These are phyloP conservation scores for Gallinago media DNA, from an alignment of 2,113 vertebrate genomes.

Conservation along the genomic window DNA sequence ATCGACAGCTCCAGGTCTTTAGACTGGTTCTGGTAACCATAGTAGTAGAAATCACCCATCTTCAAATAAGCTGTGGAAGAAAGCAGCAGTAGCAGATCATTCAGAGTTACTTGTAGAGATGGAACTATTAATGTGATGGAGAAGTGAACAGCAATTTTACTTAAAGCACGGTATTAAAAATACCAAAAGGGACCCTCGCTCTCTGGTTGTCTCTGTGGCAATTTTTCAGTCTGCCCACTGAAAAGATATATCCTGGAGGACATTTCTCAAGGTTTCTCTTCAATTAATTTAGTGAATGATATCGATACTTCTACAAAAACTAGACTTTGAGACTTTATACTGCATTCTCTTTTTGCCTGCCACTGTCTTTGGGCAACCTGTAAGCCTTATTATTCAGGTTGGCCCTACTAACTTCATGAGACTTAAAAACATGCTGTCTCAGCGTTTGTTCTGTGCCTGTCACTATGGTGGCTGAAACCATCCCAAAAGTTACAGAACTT, in stretches of 20 bases:
- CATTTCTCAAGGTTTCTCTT: not conserved
- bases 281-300: not conserved
- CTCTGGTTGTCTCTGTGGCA: not conserved
- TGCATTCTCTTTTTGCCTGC: not conserved
- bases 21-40: constrained; percentile 77
- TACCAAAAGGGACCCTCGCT: not conserved
- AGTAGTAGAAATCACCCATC: constrained; percentile 92
- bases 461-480: not conserved
- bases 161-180: not conserved
- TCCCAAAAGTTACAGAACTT: not conserved
- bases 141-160: not conserved
- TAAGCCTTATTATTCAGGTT: not conserved
- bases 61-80: constrained; percentile 86
- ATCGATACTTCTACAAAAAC: not conserved
- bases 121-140: not conserved
- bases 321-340: not conserved
- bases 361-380: not conserved
- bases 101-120: not conserved
- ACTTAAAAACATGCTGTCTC: not conserved
- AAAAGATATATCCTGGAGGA: not conserved
- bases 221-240: not conserved
- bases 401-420: not conserved
- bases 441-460: not conserved
- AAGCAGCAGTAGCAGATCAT: not conserved
- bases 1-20: constrained; percentile 78